Evolutionary conservation across 2,113 vertebrate genomes (phyloP).

Genomic region (Carassius carassius): DNA sequence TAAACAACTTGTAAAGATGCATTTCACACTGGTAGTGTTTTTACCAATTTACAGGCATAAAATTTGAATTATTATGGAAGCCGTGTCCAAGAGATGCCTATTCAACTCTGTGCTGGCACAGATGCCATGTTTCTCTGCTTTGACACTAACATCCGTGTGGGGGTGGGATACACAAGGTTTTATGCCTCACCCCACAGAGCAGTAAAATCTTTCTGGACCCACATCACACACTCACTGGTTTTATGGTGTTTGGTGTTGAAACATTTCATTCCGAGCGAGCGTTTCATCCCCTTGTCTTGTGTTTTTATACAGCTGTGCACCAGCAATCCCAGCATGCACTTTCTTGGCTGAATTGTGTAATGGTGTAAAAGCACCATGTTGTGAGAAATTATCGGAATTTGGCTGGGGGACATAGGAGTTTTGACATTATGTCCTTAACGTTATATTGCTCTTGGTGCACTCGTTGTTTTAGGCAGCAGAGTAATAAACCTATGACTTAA

Average conservation of each 20-base stretch:
- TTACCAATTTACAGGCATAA: conserved; percentile 3
- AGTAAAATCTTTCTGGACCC: conserved; percentile 43
- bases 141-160: conserved; percentile 34
- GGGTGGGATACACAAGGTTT: conserved; percentile 40
- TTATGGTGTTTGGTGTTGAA: conserved; percentile 57
- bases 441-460: conserved; percentile 20
- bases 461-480: conserved; percentile 17
- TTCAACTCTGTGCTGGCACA: conserved; percentile 31
- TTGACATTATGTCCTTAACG: not conserved
- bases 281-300: conserved; percentile 28
- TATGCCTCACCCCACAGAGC: conserved; percentile 44
- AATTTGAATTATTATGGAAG: not conserved
- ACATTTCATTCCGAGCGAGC: conserved; percentile 27
- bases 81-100: conserved; percentile 17
- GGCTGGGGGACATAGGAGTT: conserved; percentile 23
- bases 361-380: conserved; percentile 25
- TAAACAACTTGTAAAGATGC: not conserved
- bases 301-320: conserved; percentile 36
- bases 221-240: conserved; percentile 44
- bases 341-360: conserved; percentile 28
- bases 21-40: not conserved
- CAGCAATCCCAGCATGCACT: conserved; percentile 23
- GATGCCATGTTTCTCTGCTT: conserved; percentile 39
- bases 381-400: conserved; percentile 41
- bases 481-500: conserved; percentile 73